Conservation (phyloP, 2,888 invertebrate genomes). For the Drosophila quasianomalipes region DNA sequence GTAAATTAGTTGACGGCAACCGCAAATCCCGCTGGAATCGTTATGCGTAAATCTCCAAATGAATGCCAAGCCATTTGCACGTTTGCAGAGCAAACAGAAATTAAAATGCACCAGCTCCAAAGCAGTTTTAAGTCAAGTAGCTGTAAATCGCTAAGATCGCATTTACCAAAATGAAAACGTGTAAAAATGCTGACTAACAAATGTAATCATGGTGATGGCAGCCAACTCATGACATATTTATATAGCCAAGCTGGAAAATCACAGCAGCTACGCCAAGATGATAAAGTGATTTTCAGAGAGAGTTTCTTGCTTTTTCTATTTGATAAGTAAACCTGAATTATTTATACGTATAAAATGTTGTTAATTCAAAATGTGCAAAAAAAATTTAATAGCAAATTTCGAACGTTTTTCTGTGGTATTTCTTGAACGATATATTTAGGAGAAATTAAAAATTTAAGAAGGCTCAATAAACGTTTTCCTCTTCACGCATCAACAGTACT, state of each 20-base stretch:
- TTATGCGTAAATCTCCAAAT: conserved; percentile 37
- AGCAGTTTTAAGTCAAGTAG: conserved; percentile 37
- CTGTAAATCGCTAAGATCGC: conserved; percentile 49
- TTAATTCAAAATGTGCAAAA: neutral
- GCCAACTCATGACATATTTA: conserved; percentile 13
- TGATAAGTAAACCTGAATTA: neutral
- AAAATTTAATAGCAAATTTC: neutral
- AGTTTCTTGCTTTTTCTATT: neutral
- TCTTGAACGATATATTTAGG: neutral
- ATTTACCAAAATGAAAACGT: conserved; percentile 32
- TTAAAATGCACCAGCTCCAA: conserved; percentile 21
- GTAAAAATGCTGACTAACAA: conserved; percentile 27
- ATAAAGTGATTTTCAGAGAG: conserved; percentile 14
- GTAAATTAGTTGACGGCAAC: conserved; percentile 52
- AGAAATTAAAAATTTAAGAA: neutral
- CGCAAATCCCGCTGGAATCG: conserved; percentile 45
- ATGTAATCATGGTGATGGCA: conserved; percentile 4
- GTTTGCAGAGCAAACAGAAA: conserved; percentile 11
- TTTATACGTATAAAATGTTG: neutral
- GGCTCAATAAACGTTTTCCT: neutral
- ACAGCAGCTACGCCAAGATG: neutral
- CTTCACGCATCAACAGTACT: conserved; percentile 8
- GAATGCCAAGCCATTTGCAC: conserved; percentile 39
- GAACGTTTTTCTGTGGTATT: fast-evolving
- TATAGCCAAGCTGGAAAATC: conserved; percentile 4